Percentiles rank a stretch among this genome's conserved stretches.
phyloP scores from a whole-genome alignment of 2,113 vertebrate species.

The Paradisaea rubra region DNA sequence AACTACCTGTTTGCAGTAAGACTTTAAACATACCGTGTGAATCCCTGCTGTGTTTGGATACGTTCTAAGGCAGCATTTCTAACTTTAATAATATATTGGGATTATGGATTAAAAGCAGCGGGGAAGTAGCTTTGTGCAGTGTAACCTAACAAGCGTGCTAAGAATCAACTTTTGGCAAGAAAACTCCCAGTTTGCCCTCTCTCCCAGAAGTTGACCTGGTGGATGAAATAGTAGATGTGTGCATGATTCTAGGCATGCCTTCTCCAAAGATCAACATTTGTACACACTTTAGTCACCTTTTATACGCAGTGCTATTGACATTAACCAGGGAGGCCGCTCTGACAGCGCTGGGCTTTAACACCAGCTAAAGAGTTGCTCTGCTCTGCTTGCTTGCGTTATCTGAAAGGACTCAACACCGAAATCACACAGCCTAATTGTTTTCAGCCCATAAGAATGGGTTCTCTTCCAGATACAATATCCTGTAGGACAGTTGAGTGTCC shows the following conservation, averaged over 20 bases:
- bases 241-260: conserved; percentile 80
- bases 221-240: conserved; percentile 79
- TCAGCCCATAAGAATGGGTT: conserved; percentile 39
- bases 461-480: conserved; percentile 50
- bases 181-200: conserved; percentile 65
- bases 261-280: conserved; percentile 83
- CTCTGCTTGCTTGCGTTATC: conserved; percentile 63
- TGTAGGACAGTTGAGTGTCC: conserved; percentile 41
- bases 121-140: conserved; percentile 29
- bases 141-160: conserved; percentile 56
- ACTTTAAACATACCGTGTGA: neutral
- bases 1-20: neutral
- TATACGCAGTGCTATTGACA: conserved; percentile 80
- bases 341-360: conserved; percentile 71
- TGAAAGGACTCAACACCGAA: conserved; percentile 64
- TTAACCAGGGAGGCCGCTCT: conserved; percentile 75
- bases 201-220: conserved; percentile 69
- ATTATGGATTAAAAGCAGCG: conserved; percentile 65
- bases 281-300: conserved; percentile 82
- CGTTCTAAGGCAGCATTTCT: conserved; percentile 44
- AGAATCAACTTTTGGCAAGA: conserved; percentile 64
- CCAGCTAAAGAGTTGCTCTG: conserved; percentile 61
- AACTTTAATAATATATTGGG: conserved; percentile 49
- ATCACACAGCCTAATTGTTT: conserved; percentile 74
- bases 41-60: conserved; percentile 41